Evolutionary conservation across 2,888 invertebrate species (phyloP), one percentile per base, ranked within the genome.

Genomic region (Eudemis profundana): DNA sequence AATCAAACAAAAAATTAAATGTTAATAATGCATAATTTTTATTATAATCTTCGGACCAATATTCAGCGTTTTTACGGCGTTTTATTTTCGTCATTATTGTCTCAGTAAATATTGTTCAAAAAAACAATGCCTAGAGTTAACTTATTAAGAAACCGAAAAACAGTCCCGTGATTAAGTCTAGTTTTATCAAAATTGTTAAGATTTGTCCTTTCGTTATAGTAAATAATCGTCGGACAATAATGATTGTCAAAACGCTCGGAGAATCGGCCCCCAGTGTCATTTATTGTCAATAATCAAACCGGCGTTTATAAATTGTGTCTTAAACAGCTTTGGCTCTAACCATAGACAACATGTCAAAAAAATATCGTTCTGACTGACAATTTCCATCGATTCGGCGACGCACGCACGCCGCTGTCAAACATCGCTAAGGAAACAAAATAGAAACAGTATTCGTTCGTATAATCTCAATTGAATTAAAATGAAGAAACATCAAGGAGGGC

Each of bases 401-500:
- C 71, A 71, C 56, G 50, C 54, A 61, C 82, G 83, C 82, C 76
- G 78, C 83, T 85, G 85, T 83, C 83, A 84, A 80, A 64, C 82
- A 81, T 82, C 81, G 79, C 72, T 72, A 76, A 75, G 75, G 50
- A 66, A 59, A 66, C 53, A 59, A 76, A 78, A 78, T 70, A 78
- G 76, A 74, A 72, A 68, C 64, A 70, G 60, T 61, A 68, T 66
- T 68, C n/a, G n/a, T n/a, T 66, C 61, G 59, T 63, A 56, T 56
- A 64, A 66, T 44, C 56, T 27, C 33, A 23, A 36, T 51, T 38
- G 64, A 57, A 67, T 51, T 74, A 86, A 79, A 76, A 92, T 92
- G 92, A 92, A 92, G 85, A 92, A 92, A 83, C 89, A 90, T 65
- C 88, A 90, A 75, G 85, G 88, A n/a, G 81, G 90, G 69, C 87